phyloP scores from a whole-genome alignment of 2,113 vertebrate species.

The Hystrix brachyura region DNA sequence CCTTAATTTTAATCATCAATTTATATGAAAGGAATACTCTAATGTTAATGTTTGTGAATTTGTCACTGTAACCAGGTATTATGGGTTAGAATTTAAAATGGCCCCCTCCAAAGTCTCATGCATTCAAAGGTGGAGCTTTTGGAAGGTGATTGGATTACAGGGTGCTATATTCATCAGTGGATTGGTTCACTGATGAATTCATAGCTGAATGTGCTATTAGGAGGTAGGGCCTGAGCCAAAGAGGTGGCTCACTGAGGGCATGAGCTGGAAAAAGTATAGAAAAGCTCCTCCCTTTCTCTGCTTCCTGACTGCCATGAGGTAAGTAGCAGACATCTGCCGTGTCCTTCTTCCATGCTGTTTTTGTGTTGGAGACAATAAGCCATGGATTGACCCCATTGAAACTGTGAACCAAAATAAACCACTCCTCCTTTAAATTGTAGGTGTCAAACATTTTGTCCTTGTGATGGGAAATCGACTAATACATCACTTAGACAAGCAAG shows the following conservation, averaged over 20 bases:
- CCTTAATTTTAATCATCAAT: slow-evolving; percentile 46
- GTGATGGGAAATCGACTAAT: background rate
- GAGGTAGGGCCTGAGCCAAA: background rate
- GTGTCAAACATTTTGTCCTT: background rate
- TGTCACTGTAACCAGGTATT: background rate
- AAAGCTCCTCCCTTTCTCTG: background rate
- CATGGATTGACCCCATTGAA: background rate
- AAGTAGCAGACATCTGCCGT: background rate
- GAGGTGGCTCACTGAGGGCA: background rate
- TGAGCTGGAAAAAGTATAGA: background rate
- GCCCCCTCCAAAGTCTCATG: background rate
- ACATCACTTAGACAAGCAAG: background rate
- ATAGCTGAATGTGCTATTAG: background rate
- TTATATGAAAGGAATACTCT: slow-evolving; percentile 5
- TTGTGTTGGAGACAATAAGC: background rate
- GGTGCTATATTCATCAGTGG: background rate
- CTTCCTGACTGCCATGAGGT: background rate
- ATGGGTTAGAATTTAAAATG: background rate
- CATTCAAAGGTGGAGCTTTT: background rate
- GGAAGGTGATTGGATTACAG: background rate
- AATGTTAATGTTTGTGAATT: background rate
- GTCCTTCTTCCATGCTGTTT: background rate
- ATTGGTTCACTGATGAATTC: background rate
- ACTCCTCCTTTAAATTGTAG: background rate
- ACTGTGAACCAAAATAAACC: background rate